These are phyloP conservation scores for Hypomecis atomaria DNA, from an alignment of 2,888 invertebrate genomes.

Conservation along the genomic window DNA sequence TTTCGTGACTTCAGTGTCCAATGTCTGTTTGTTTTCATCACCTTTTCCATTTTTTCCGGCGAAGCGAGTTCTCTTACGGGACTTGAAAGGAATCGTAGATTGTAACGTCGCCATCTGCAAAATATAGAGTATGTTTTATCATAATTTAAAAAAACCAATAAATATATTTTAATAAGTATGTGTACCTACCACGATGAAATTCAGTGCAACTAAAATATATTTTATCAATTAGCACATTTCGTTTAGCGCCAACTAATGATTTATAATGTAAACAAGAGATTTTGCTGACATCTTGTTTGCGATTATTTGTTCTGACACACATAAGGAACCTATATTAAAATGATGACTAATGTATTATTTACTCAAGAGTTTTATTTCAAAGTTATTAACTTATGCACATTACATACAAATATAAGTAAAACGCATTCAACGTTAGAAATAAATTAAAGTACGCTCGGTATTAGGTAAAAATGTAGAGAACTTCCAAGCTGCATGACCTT, in stretches of 20 bases:
- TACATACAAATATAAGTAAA: constrained; percentile 4
- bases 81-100: constrained; percentile 77
- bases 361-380: constrained; percentile 22
- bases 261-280: constrained; percentile 1
- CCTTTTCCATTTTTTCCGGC: constrained; percentile 49
- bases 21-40: constrained; percentile 65
- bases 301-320: neutral
- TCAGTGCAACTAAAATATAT: neutral
- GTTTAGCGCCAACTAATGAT: too few species aligned
- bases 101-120: constrained; percentile 78
- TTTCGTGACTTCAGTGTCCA: constrained; percentile 49
- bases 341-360: constrained; percentile 12
- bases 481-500: neutral
- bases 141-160: constrained; percentile 1
- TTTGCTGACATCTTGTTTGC: constrained; percentile 2
- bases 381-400: constrained; percentile 19
- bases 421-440: constrained; percentile 14
- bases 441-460: constrained; percentile 20
- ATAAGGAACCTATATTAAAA: constrained; percentile 7
- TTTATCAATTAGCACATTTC: neutral
- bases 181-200: constrained; percentile 11
- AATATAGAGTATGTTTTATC: constrained; percentile 13
- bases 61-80: constrained; percentile 72
- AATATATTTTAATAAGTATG: neutral
- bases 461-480: neutral